Percentiles rank a stretch among this genome's conserved stretches.
Conservation (phyloP, 2,797 vertebrate species). For the Diglossa cyanea region DNA sequence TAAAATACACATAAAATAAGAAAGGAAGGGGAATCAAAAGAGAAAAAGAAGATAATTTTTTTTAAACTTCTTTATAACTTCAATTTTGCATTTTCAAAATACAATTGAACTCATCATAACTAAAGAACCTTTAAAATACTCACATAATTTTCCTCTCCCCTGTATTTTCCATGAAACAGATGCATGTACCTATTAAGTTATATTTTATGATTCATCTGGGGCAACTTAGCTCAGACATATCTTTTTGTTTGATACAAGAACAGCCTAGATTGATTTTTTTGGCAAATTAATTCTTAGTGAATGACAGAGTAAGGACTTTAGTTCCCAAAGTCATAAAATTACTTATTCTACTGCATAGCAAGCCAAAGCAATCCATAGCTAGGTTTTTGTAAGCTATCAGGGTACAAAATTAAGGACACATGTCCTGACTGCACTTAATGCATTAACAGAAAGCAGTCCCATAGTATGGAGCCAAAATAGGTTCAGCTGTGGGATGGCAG, state of each 20-base stretch:
- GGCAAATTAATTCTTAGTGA: background rate
- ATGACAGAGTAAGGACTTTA: background rate
- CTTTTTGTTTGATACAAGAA: background rate
- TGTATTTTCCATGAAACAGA: conserved; percentile 26
- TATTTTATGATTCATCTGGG: conserved; percentile 13
- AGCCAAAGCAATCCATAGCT: background rate
- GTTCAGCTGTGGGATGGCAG: background rate
- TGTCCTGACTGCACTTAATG: background rate
- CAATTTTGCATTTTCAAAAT: background rate
- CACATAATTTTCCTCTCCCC: background rate
- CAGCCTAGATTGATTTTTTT: background rate
- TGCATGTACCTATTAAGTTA: conserved; percentile 1
- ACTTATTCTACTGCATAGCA: background rate
- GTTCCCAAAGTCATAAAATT: background rate
- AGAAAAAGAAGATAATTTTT: background rate
- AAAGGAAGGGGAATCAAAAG: background rate
- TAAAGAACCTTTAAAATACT: background rate
- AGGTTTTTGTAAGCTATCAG: background rate
- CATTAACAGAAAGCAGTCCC: background rate
- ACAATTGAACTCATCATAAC: background rate
- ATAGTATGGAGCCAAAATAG: background rate
- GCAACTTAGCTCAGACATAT: background rate
- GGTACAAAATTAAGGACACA: background rate
- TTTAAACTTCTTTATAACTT: background rate
- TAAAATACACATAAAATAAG: background rate